phyloP scores from a whole-genome alignment of 23 tunicate genomes.

The Clavelina lepadiformis region DNA sequence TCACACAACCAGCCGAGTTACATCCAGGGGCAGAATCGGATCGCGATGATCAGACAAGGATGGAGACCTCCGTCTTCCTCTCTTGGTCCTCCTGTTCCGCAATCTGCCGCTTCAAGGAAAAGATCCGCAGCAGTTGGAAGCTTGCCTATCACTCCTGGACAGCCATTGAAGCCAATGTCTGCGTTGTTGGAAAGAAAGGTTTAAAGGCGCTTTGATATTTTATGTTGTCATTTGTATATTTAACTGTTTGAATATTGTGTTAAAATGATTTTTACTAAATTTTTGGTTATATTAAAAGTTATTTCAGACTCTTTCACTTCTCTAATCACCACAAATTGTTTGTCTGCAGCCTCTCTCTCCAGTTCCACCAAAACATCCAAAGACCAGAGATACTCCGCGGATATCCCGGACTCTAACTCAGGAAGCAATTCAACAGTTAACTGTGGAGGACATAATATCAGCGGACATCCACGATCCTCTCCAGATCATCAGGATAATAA shows the following conservation, averaged over 20 bases:
- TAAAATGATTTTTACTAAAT: too few species aligned
- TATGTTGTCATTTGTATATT: too few species aligned
- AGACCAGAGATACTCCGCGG: slow-evolving; percentile 27
- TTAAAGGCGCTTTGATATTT: too few species aligned
- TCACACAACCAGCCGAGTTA: slow-evolving; percentile 77
- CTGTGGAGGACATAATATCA: slow-evolving; percentile 59
- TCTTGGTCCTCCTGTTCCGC: neutral
- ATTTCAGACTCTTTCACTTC: too few species aligned
- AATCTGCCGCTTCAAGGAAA: slow-evolving; percentile 22
- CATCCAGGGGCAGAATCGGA: slow-evolving; percentile 73
- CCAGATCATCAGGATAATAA: slow-evolving; percentile 56
- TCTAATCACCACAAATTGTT: too few species aligned
- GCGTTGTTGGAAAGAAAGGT: slow-evolving; percentile 1
- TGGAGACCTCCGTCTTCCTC: slow-evolving; percentile 40
- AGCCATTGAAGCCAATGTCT: neutral
- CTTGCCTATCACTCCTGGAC: slow-evolving; percentile 2
- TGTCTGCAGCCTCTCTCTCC: slow-evolving; percentile 42
- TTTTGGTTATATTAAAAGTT: too few species aligned
- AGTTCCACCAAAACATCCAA: slow-evolving; percentile 61
- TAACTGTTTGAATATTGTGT: neutral
- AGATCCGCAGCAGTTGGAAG: slow-evolving; percentile 32
- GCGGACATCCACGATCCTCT: slow-evolving; percentile 74
- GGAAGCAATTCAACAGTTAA: slow-evolving; percentile 15
- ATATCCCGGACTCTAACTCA: slow-evolving; percentile 15
- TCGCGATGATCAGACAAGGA: slow-evolving; percentile 58